Evolutionary conservation across 2,888 invertebrate species (phyloP).

Genomic region (Cistogaster globosa): DNA sequence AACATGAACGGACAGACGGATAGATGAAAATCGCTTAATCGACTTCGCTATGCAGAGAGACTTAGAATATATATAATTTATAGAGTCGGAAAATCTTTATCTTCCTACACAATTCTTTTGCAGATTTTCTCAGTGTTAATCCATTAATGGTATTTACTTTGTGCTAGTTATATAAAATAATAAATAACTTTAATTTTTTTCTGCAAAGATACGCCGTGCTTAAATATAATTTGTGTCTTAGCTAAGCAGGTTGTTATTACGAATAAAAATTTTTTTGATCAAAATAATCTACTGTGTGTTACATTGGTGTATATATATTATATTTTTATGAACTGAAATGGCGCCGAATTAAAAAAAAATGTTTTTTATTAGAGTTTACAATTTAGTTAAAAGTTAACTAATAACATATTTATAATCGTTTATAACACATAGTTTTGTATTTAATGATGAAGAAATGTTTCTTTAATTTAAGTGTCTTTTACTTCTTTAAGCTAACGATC

Average conservation of each 20-base stretch:
- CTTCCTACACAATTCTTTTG: no score
- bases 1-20: no score
- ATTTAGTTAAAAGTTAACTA: no score
- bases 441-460: no score
- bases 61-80: no score
- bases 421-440: no score
- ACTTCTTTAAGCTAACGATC: no score
- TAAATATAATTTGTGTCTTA: conserved; percentile 56
- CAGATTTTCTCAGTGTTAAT: conserved; percentile 34
- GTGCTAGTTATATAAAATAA: conserved; percentile 53
- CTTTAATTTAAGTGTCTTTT: no score
- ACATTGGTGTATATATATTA: conserved; percentile 40
- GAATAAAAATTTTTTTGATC: not conserved
- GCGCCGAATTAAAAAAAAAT: not conserved
- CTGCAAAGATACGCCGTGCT: conserved; percentile 15
- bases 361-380: not conserved
- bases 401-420: no score
- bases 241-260: conserved; percentile 59
- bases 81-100: no score
- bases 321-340: conserved; percentile 40
- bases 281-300: conserved; percentile 5
- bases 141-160: conserved; percentile 42
- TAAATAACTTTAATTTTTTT: conserved; percentile 9
- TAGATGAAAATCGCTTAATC: no score
- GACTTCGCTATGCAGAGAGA: no score